Base-by-base conservation (phyloP, 2,113 vertebrate genomes). In the Mionectes macconnelli region DNA sequence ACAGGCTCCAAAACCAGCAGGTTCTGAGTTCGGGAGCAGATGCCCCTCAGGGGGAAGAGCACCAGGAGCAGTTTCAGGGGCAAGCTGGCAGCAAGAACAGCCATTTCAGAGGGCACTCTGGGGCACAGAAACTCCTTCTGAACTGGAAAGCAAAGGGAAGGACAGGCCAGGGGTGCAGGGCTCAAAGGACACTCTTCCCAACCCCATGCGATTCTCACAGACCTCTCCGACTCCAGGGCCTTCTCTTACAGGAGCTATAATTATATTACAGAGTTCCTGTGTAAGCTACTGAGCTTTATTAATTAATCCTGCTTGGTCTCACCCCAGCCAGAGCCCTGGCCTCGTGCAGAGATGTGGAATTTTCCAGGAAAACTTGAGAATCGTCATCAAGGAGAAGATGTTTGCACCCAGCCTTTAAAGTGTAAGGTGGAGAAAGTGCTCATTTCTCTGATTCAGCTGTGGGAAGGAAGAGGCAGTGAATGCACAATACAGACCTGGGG, bases 361-460 rank as follows among this genome's bases (percentile, higher is more conserved):
- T 99, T 99, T 98, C 98, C 98, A 98, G 96, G 98, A 98, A 99
- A 99, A 98, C 98, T 98, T 94, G 95, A 98, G 98, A 98, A 98
- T 95, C 42, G 21, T 96, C 98, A 98, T 89, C 76, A 45, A 90
- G 90, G 77, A 94, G 91, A 85, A 87, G 75, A 90, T 57, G 77
- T 76, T 62, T 95, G 75, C 63, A 68, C 77, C 76, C 27, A 39
- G 60, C 63, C 78, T 83, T 63, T 67, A 33, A 57, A 73, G 45
- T 3, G 60, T 22, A 23, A 60, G 68, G 62, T 2, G 19, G 57
- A 62, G 66, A 67, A 67, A 35, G 52, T 45, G 25, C 28, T 53
- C 22, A 16, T 67, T 44, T 78, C 73, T 84, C 55, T 12, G 66
- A 19, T 60, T 56, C 56, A 31, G 75, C 47, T 23, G 15, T 1